Percentiles rank a stretch among this genome's conserved stretches.
phyloP scores from a whole-genome alignment of 2,888 invertebrate species.

The Spisula solida region DNA sequence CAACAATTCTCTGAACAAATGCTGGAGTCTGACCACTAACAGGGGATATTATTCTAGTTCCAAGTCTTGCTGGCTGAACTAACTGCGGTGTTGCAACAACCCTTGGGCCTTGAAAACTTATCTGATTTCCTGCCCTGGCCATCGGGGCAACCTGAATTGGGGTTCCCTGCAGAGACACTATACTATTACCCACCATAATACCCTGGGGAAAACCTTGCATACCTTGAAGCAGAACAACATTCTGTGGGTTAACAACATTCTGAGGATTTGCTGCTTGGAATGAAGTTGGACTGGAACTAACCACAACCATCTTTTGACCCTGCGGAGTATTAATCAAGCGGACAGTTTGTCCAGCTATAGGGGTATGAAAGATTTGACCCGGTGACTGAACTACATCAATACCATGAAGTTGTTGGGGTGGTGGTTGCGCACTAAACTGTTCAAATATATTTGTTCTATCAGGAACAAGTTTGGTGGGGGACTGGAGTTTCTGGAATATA shows the following conservation, averaged over 20 bases:
- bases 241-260: slow-evolving; percentile 68
- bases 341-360: slow-evolving; percentile 56
- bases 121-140: slow-evolving; percentile 45
- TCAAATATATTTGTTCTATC: slow-evolving; percentile 72
- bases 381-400: slow-evolving; percentile 55
- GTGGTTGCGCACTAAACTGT: slow-evolving; percentile 60
- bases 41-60: slow-evolving; percentile 55
- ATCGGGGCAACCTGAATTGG: slow-evolving; percentile 59
- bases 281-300: slow-evolving; percentile 54
- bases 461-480: slow-evolving; percentile 46
- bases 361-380: slow-evolving; percentile 43
- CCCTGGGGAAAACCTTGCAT: slow-evolving; percentile 67
- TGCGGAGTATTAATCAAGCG: slow-evolving; percentile 67
- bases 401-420: slow-evolving; percentile 21
- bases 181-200: slow-evolving; percentile 63
- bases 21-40: slow-evolving; percentile 43
- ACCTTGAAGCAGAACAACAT: slow-evolving; percentile 65
- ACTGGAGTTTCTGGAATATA: slow-evolving; percentile 61
- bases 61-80: slow-evolving; percentile 53
- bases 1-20: slow-evolving; percentile 62
- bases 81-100: slow-evolving; percentile 55
- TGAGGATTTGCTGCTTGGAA: slow-evolving; percentile 57
- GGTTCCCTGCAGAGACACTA: slow-evolving; percentile 65
- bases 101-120: slow-evolving; percentile 61
- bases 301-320: slow-evolving; percentile 67